Evolutionary conservation across 2,888 invertebrate species (phyloP).

Genomic region (Tethea ocularis): DNA sequence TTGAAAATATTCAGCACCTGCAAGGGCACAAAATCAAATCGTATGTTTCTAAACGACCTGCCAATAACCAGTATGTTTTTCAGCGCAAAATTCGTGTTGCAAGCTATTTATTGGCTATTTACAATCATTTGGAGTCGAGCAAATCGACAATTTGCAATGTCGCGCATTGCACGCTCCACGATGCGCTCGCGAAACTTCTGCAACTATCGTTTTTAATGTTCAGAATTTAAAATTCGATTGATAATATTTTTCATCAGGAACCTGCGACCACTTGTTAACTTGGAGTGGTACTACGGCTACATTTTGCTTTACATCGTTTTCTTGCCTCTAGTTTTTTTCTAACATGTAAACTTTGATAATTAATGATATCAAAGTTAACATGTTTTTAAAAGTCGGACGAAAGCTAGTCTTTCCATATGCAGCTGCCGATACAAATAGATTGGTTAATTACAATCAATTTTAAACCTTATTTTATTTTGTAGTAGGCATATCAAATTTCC

Average conservation of each 20-base stretch:
- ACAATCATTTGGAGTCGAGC: constrained; percentile 64
- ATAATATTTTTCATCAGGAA: not conserved
- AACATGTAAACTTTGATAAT: too few relatives aligned
- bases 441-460: too few relatives aligned
- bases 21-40: constrained; percentile 12
- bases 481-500: too few relatives aligned
- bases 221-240: not conserved
- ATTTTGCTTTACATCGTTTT: not conserved
- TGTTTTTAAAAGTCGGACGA: too few relatives aligned
- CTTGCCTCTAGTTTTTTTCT: too few relatives aligned
- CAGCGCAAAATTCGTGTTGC: constrained; percentile 55
- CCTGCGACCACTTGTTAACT: not conserved
- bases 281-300: not conserved
- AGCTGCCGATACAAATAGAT: too few relatives aligned
- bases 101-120: constrained; percentile 69
- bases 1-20: not conserved
- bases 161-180: constrained; percentile 31
- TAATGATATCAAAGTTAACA: too few relatives aligned
- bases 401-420: too few relatives aligned
- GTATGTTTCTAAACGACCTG: constrained; percentile 39
- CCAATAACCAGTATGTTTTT: constrained; percentile 56
- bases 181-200: constrained; percentile 31
- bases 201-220: constrained; percentile 19
- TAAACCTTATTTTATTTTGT: too few relatives aligned
- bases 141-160: constrained; percentile 64